phyloP scores from a whole-genome alignment of 2,888 invertebrate genomes.

The Crematogaster levior region DNA sequence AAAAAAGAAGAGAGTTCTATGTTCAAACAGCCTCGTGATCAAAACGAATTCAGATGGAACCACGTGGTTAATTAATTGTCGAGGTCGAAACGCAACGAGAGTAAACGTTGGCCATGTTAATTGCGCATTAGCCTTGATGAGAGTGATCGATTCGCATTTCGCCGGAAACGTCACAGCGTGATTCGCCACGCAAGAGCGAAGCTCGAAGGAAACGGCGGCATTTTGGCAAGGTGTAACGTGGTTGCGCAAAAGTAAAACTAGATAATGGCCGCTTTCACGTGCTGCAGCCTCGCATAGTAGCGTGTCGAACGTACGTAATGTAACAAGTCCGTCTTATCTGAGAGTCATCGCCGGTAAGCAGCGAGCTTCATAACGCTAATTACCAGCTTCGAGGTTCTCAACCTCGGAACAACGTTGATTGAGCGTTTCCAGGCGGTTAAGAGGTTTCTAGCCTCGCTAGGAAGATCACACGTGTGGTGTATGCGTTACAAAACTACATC shows the following conservation, averaged over 20 bases:
- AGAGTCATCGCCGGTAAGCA: slow-evolving; percentile 80
- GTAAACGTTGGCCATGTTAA: not conserved
- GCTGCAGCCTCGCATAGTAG: slow-evolving; percentile 78
- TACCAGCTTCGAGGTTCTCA: slow-evolving; percentile 82
- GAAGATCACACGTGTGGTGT: slow-evolving; percentile 21
- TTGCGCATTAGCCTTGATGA: not conserved
- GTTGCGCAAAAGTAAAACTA: slow-evolving; percentile 79
- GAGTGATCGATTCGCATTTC: not conserved
- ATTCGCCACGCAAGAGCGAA: not conserved
- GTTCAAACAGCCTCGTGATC: not conserved
- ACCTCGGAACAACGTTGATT: slow-evolving; percentile 62
- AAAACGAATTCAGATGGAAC: not conserved
- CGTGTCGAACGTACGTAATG: slow-evolving; percentile 79
- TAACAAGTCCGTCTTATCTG: slow-evolving; percentile 79
- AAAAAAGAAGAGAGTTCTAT: not conserved
- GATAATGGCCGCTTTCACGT: slow-evolving; percentile 85
- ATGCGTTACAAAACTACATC: slow-evolving; percentile 52
- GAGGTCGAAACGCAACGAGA: not conserved
- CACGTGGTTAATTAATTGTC: not conserved
- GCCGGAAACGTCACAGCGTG: not conserved
- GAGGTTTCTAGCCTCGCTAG: slow-evolving; percentile 41
- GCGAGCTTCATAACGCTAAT: slow-evolving; percentile 84
- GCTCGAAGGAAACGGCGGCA: slow-evolving; percentile 38
- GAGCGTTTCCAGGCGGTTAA: slow-evolving; percentile 51
- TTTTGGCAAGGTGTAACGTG: slow-evolving; percentile 72